phyloP scores from a whole-genome alignment of 2,797 vertebrate species.

The Oreochromis mossambicus region DNA sequence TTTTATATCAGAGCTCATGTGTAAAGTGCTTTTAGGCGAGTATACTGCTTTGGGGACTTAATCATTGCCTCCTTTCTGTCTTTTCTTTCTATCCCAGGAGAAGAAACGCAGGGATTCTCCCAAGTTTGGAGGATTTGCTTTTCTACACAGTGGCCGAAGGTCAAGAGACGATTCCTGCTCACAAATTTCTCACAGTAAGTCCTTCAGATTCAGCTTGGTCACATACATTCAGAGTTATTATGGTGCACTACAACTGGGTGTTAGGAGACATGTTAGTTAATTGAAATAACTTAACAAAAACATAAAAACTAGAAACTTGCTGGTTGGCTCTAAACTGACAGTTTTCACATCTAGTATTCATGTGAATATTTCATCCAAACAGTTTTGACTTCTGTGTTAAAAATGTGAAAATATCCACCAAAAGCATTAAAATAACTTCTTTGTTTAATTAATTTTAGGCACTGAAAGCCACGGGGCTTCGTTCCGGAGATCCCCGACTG shows the following conservation, averaged over 20 bases:
- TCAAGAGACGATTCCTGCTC: slow-evolving; percentile 95
- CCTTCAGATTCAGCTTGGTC: background rate
- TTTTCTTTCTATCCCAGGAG: slow-evolving; percentile 68
- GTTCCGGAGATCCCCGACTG: slow-evolving; percentile 90
- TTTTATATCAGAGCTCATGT: background rate
- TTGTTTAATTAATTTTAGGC: slow-evolving; percentile 72
- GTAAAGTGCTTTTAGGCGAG: background rate
- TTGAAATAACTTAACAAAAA: background rate
- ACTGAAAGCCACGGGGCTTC: slow-evolving; percentile 93
- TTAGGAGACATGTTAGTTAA: background rate
- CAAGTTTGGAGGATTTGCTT: slow-evolving; percentile 95
- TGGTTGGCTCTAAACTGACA: background rate
- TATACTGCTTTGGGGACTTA: background rate
- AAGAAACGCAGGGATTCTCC: slow-evolving; percentile 86
- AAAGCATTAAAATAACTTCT: background rate
- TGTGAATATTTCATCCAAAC: background rate
- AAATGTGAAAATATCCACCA: background rate
- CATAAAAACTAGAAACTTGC: background rate
- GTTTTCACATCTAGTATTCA: background rate
- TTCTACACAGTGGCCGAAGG: slow-evolving; percentile 97
- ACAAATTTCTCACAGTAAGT: slow-evolving; percentile 97
- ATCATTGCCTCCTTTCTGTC: background rate
- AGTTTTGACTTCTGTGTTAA: background rate
- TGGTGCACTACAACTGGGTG: background rate
- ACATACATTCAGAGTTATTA: background rate